A percentile compares a stretch with the other conserved stretches of the same genome.
phyloP scores from a whole-genome alignment of 2,113 vertebrate species.

The Conger conger region DNA sequence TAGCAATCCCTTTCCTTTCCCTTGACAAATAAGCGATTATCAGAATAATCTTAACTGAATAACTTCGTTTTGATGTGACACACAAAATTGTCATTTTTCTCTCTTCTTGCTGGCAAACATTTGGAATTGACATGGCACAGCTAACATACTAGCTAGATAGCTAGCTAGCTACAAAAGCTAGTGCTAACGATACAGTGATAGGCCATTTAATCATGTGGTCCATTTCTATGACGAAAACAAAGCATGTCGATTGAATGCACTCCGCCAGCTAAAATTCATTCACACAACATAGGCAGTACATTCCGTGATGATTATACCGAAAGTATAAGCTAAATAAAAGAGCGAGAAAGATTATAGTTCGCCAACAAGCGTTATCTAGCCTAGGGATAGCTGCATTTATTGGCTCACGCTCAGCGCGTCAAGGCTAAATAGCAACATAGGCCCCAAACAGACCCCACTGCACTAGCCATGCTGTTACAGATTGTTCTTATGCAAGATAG shows the following conservation, averaged over 20 bases:
- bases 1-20: too few species aligned
- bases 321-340: neutral
- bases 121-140: neutral
- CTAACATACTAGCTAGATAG: neutral
- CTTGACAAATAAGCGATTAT: neutral
- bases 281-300: neutral
- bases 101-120: too few species aligned
- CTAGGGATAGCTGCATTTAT: neutral
- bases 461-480: neutral
- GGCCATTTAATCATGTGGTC: neutral
- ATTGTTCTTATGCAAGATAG: neutral
- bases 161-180: neutral
- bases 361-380: too few species aligned
- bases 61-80: neutral
- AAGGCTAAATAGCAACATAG: neutral
- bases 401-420: neutral
- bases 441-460: conserved; percentile 8
- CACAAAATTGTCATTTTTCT: neutral
- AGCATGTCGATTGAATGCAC: neutral
- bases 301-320: neutral
- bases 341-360: too few species aligned
- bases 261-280: neutral
- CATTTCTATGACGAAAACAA: neutral
- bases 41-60: neutral
- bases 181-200: neutral